Percentiles rank a stretch among this genome's conserved stretches.
These are phyloP conservation scores for Pelodiscus sinensis DNA, from an alignment of 2,113 vertebrate species.

Conservation along the genomic window DNA sequence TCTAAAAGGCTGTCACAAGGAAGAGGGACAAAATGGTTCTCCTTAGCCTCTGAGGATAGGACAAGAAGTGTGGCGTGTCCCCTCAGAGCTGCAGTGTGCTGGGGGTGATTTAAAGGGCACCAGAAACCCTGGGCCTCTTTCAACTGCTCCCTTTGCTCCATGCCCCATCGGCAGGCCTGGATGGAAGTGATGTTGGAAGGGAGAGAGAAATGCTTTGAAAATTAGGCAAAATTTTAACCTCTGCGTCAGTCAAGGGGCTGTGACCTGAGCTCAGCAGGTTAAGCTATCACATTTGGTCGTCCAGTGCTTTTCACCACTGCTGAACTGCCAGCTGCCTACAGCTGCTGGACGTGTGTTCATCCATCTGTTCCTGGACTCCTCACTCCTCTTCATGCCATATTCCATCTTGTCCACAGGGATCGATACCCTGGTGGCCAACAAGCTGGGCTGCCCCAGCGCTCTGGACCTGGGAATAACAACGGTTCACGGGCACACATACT, in stretches of 20 bases:
- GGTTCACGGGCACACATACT: no score
- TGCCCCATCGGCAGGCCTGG: no score
- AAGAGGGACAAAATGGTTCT: no score
- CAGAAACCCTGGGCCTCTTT: no score
- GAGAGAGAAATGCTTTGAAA: background rate
- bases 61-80: no score
- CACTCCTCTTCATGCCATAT: background rate
- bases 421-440: background rate
- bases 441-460: background rate
- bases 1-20: no score
- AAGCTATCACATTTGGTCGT: background rate
- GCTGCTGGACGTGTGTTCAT: background rate
- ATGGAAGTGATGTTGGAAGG: background rate
- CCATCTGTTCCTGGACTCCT: background rate
- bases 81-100: no score
- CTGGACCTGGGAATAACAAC: background rate
- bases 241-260: background rate
- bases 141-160: no score
- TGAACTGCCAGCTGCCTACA: background rate
- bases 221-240: background rate
- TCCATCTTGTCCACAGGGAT: background rate
- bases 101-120: no score
- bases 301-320: background rate
- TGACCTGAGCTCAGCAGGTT: background rate
- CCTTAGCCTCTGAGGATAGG: no score